Percentiles rank a stretch among this genome's conserved stretches.
phyloP scores from a whole-genome alignment of 2,113 vertebrate genomes.

The Prunella himalayana region DNA sequence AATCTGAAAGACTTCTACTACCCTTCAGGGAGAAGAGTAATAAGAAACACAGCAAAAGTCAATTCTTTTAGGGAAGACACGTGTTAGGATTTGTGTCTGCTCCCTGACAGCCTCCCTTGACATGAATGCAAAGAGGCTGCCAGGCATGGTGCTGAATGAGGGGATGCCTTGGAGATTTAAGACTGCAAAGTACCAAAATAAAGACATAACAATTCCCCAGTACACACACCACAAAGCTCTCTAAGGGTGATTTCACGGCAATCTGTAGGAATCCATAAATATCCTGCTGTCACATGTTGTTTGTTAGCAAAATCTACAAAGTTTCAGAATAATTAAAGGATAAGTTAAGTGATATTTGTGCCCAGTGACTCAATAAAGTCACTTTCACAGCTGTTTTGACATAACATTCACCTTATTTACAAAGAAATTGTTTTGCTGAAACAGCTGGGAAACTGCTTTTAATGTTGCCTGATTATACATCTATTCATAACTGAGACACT shows the following conservation, averaged over 20 bases:
- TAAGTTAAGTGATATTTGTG: not conserved
- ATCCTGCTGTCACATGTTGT: not conserved
- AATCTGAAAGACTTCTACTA: not conserved
- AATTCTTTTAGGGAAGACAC: not conserved
- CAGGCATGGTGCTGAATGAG: not conserved
- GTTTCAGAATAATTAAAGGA: not conserved
- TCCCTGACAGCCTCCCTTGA: not conserved
- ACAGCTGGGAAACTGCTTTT: conserved; percentile 11
- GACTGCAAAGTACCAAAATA: not conserved
- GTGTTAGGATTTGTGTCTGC: not conserved
- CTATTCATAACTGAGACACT: not conserved
- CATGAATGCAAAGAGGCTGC: not conserved
- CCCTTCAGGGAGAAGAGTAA: not conserved
- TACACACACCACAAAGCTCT: not conserved
- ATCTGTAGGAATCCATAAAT: not conserved
- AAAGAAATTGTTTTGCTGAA: not conserved
- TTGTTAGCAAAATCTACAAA: not conserved
- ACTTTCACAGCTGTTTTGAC: conserved; percentile 20
- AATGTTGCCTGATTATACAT: not conserved
- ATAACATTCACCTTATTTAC: not conserved
- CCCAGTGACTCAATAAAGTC: not conserved
- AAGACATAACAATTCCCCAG: not conserved
- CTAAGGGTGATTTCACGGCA: not conserved
- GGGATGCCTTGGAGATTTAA: not conserved
- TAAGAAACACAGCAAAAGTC: not conserved